Percentiles rank a stretch among this genome's conserved stretches.
phyloP scores from a whole-genome alignment of 1,140 invertebrate genomes.

The Andricus grossulariae region DNA sequence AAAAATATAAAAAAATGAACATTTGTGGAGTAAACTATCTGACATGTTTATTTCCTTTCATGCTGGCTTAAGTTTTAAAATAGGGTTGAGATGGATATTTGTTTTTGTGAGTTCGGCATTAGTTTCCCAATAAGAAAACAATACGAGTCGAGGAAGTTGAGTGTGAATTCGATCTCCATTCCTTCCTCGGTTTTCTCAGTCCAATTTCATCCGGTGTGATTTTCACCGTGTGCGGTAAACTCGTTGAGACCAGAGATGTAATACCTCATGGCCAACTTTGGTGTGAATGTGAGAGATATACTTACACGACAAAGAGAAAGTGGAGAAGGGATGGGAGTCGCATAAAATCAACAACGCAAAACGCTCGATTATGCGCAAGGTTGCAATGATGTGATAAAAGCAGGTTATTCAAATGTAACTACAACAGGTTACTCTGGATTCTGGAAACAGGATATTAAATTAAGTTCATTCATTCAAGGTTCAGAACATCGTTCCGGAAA shows the following conservation, averaged over 20 bases:
- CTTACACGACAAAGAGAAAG: constrained; percentile 22
- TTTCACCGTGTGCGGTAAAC: constrained; percentile 19
- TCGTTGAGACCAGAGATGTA: too few relatives aligned
- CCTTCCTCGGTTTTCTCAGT: constrained; percentile 29
- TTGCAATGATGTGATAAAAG: constrained; percentile 10
- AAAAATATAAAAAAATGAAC: too few relatives aligned
- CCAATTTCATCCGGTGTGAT: constrained; percentile 28
- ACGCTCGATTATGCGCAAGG: constrained; percentile 14
- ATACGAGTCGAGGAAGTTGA: constrained; percentile 7
- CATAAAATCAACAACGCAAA: constrained; percentile 13
- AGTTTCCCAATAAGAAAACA: not conserved
- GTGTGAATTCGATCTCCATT: constrained; percentile 18
- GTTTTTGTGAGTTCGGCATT: not conserved
- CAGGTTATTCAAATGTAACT: not conserved
- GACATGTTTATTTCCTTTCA: too few relatives aligned
- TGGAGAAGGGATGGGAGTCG: not conserved
- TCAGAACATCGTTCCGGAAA: too few relatives aligned
- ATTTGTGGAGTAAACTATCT: too few relatives aligned
- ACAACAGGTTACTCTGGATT: too few relatives aligned
- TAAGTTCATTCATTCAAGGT: too few relatives aligned
- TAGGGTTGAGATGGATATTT: not conserved
- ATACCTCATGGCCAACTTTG: too few relatives aligned
- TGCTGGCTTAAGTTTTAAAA: too few relatives aligned
- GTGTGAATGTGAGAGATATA: constrained; percentile 7
- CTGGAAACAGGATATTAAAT: too few relatives aligned